Evolutionary conservation across 2,888 invertebrate species (phyloP).

Genomic region (Drosophila pegasa): DNA sequence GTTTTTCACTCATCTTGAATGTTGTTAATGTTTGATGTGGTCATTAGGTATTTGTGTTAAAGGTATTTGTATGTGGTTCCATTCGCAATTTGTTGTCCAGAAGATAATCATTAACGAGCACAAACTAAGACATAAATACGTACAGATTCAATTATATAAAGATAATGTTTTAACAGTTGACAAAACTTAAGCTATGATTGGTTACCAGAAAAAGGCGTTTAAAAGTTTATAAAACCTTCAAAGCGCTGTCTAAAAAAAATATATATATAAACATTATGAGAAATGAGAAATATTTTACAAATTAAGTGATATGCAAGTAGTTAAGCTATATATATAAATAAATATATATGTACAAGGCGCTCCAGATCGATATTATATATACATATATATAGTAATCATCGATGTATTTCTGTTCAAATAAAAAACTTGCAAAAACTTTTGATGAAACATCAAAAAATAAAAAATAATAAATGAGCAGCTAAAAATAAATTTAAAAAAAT

Average conservation of each 20-base stretch:
- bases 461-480: conserved; percentile 22
- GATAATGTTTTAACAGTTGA: conserved; percentile 4
- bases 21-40: conserved; percentile 39
- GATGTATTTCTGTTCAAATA: conserved; percentile 58
- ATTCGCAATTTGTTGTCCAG: conserved; percentile 31
- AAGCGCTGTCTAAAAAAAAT: conserved; percentile 17
- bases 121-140: conserved; percentile 36
- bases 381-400: conserved; percentile 47
- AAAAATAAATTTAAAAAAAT: conserved; percentile 26
- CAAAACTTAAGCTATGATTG: conserved; percentile 26
- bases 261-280: conserved; percentile 2
- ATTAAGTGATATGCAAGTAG: conserved; percentile 58
- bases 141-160: conserved; percentile 23
- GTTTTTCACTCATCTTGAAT: conserved; percentile 19
- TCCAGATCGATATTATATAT: conserved; percentile 55
- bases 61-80: conserved; percentile 27
- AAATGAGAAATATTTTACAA: conserved; percentile 44
- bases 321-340: conserved; percentile 45
- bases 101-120: conserved; percentile 40
- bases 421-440: conserved; percentile 38
- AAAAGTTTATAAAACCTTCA: conserved; percentile 54
- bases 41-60: conserved; percentile 18
- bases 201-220: conserved; percentile 42
- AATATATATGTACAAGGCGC: conserved; percentile 36
- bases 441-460: conserved; percentile 52